Evolutionary conservation across 1,140 invertebrate species (phyloP), one percentile per base, ranked within the genome.

Genomic region (Pachyrhynchus sulphureomaculatus): DNA sequence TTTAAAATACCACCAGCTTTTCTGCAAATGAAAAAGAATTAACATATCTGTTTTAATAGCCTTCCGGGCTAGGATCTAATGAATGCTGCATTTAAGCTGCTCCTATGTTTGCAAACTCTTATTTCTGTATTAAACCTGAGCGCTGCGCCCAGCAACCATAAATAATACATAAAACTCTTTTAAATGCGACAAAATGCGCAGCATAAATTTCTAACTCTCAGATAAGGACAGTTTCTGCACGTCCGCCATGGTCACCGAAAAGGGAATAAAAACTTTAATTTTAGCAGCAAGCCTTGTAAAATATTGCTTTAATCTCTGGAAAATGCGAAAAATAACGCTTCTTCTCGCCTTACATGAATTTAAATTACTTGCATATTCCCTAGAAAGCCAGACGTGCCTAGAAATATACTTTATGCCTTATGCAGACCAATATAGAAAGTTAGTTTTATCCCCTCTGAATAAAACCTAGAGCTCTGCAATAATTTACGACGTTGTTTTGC

Each of bases 271-370:
- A 75, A 75, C 73, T 75, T 75, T 75, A 75, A 75, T 73, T 73
- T 72, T 66, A 66, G 69, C 64, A 64, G 69, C 68, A 64, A 68
- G 68, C 69, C 70, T 64, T 66, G 72, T 75, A 71, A 75, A 75
- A 75, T 75, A 75, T 75, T 72, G 72, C 73, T 75, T 75, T 75
- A 75, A 75, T 75, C 73, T 75, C 70, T 69, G 73, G 66, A 67
- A 73, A 75, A 75, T 71, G 71, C 68, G 71, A 72, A 72, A 74
- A 74, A 74, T 72, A 73, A 72, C 71, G 66, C 67, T 62, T 55
- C 64, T 68, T 61, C 57, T 68, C 66, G 71, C 72, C 72, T 74
- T 74, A 72, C 71, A 68, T 72, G 72, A 71, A 74, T 74, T 74
- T 74, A 74, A 74, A 74, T 74, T 72, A 72, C 72, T 74, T 70